Evolutionary conservation across 2,113 vertebrate genomes (phyloP), one percentile per base, ranked within the genome.

Genomic region (Hiodon tergisus): DNA sequence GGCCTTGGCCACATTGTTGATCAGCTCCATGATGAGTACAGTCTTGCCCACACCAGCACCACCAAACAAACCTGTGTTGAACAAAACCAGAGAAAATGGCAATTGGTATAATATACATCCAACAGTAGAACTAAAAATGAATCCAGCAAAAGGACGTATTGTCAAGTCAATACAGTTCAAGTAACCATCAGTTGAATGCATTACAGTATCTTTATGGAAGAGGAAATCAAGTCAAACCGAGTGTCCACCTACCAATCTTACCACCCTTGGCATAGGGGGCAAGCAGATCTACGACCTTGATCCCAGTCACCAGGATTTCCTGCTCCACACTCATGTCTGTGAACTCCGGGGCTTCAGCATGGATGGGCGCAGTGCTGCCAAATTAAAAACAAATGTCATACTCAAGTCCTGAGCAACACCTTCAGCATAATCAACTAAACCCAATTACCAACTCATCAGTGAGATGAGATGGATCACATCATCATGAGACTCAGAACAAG

Each of bases 291-390:
- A 98, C 97, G 72, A 98, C 97, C 86, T 98, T 98, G 79, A 99
- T 99, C 51, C 97, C 97, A 0, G 97, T 99, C 17, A 99, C 97
- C 90, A 99, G 87, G 81, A 99, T 99, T 87, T 99, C 97, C 87
- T 99, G 97, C 72, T 98, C 96, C 0, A 98, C 96, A 8, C 97
- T 98, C 97, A 98, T 99, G 87, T 99, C 97, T 65, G 94, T 89
- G 0, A 98, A 99, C 61, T 95, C 95, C 0, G 97, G 97, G 57
- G 97, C 97, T 83, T 99, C 97, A 0, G 97, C 97, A n/a, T 98
- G 97, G 86, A 98, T 98, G 7, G 96, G 84, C 71, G 97, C 93
- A 81, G 93, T 95, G 77, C 97, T 99, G 80, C 3, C 76, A 51
- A 3, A 0, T 0, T 2, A 4, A 5, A 0, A 0, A 0, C 6